phyloP scores from a whole-genome alignment of 1,140 invertebrate genomes.

The Eriocheir sinensis region DNA sequence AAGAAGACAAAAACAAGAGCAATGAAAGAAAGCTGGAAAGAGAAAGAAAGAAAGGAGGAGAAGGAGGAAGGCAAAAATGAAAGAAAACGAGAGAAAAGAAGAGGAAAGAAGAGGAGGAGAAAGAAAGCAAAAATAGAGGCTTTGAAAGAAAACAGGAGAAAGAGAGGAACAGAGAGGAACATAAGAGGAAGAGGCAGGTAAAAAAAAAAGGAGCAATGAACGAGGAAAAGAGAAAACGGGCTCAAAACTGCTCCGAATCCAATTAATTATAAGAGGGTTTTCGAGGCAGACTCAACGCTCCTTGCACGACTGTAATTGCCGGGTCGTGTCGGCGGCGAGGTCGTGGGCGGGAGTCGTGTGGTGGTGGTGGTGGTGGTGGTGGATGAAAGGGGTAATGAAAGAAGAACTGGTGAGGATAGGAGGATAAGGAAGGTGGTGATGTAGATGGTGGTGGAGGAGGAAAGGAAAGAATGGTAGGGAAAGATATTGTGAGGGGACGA shows the following conservation, averaged over 20 bases:
- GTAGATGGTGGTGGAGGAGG: too few relatives aligned
- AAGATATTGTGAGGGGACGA: neutral
- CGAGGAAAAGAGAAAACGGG: too few relatives aligned
- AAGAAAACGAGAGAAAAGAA: slow-evolving; percentile 29
- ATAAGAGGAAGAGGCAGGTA: neutral
- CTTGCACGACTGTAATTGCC: neutral
- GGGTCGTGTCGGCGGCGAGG: neutral
- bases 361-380: too few relatives aligned
- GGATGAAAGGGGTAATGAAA: too few relatives aligned
- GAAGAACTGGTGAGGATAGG: too few relatives aligned
- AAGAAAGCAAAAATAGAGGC: neutral
- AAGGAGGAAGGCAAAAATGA: slow-evolving; percentile 43
- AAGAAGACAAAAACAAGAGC: too few relatives aligned
- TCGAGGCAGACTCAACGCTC: too few relatives aligned
- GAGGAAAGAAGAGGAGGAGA: neutral
- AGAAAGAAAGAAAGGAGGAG: neutral
- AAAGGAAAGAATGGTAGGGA: neutral
- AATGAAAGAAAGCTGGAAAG: too few relatives aligned
- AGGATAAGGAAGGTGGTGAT: too few relatives aligned
- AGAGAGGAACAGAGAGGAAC: slow-evolving; percentile 2
- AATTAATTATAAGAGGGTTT: too few relatives aligned
- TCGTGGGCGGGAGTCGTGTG: neutral
- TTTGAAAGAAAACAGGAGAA: neutral
- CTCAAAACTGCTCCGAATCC: neutral
- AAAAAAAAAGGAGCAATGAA: neutral